Conservation (phyloP, 2,797 vertebrate genomes). For the Simalia tracyae region DNA sequence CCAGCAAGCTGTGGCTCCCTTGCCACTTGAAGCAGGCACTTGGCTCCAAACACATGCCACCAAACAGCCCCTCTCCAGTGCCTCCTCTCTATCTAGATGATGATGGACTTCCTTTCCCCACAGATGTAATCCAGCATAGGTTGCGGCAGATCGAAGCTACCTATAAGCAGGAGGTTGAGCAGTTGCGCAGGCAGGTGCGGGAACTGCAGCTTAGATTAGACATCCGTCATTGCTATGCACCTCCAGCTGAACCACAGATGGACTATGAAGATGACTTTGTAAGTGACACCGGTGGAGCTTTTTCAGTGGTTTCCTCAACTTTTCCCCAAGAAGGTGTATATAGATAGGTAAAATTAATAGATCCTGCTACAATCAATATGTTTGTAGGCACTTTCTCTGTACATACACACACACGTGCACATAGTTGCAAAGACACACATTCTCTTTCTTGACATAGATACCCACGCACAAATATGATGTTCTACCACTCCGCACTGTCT, state of each 20-base stretch:
- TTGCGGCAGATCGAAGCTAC: conserved; percentile 95
- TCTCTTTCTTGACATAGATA: neutral
- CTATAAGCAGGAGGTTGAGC: conserved; percentile 97
- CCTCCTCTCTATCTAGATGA: conserved; percentile 91
- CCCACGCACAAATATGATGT: neutral
- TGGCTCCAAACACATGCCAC: conserved; percentile 57
- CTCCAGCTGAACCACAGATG: conserved; percentile 89
- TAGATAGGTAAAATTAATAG: neutral
- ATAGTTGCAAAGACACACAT: neutral
- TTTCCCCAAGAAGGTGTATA: neutral
- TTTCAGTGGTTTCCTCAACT: fast-evolving
- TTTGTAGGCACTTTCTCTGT: neutral
- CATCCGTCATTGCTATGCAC: conserved; percentile 87
- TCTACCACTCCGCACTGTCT: neutral
- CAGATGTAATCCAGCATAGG: conserved; percentile 95
- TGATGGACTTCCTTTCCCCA: conserved; percentile 92
- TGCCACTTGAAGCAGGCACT: conserved; percentile 70
- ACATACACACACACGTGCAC: neutral
- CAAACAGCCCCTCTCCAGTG: conserved; percentile 77
- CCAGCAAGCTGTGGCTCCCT: conserved; percentile 62
- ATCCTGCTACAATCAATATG: neutral
- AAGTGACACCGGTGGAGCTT: conserved; percentile 68
- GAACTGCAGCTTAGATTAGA: conserved; percentile 96
- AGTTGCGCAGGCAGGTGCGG: conserved; percentile 91
- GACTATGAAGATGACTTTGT: conserved; percentile 98